Evolutionary conservation across 1,140 invertebrate species (phyloP), one percentile per base, ranked within the genome.

Genomic region (Sweltsa coloradensis): DNA sequence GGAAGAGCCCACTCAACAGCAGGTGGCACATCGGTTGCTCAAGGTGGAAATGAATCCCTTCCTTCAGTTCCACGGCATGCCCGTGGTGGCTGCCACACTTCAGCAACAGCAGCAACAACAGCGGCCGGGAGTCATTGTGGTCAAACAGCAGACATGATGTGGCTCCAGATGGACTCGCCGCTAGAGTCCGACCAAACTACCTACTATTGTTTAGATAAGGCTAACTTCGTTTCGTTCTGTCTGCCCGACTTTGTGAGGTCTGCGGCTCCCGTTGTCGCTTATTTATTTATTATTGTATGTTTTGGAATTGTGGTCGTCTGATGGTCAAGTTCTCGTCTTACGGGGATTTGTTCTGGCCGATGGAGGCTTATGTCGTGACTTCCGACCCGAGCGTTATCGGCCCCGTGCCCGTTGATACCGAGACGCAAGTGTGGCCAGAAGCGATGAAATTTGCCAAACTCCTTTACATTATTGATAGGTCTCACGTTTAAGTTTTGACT

Each of bases 121-220:
- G 52, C 74, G 85, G 54, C 85, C 85, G 7, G 85, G 85, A 46
- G 86, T 89, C 18, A 89, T 89, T 53, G 85, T 90, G 43, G 86
- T 85, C 39, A 89, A 89, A 62, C 80, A 82, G 54, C 72, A 73
- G 53, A 82, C 80, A 74, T 81, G 78, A 81, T 77, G 23, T 9
- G 22, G 24, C 16, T 41, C 24, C 5, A 19, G 19, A n/a, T 11
- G 24, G 13, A 14, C 34, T 39, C 36, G 16, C 36, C 43, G 14
- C 14, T 31, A 14, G 9, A 19, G 21, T 11, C 6, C 6, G 14
- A 14, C 13, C 3, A 13, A 7, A 16, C 22, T 5, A 26, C 16
- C 27, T 21, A 27, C 26, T 9, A 21, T 34, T 34, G 26, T 13
- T 27, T 16, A 26, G 14, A 34, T 22, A 9, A 19, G 6, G 27